A percentile compares a stretch with the other conserved stretches of the same genome.
These are phyloP conservation scores for Cichlasoma orientale DNA, from an alignment of 2,797 vertebrate genomes.

Conservation along the genomic window DNA sequence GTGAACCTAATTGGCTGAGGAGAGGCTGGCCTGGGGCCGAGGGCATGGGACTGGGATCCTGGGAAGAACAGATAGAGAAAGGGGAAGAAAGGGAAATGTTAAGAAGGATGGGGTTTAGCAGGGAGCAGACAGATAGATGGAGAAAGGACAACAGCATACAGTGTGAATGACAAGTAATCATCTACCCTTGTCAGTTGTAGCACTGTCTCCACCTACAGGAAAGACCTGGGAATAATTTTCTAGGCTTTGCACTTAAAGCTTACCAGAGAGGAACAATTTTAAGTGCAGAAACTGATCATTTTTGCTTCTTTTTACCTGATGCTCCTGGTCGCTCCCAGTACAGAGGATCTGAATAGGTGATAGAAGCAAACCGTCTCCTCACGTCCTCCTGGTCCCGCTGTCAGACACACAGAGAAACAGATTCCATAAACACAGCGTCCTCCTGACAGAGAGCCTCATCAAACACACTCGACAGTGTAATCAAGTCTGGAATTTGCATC, in stretches of 20 bases:
- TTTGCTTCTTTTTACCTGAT: conserved; percentile 55
- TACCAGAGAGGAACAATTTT: not conserved
- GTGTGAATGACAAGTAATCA: conserved; percentile 17
- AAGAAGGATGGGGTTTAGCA: not conserved
- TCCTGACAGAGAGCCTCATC: not conserved
- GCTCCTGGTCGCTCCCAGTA: conserved; percentile 74
- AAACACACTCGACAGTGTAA: conserved; percentile 5
- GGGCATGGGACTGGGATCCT: conserved; percentile 64
- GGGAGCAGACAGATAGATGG: conserved; percentile 8
- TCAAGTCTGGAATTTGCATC: conserved; percentile 5
- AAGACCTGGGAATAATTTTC: not conserved
- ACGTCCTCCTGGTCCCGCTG: conserved; percentile 90
- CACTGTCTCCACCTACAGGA: conserved; percentile 73
- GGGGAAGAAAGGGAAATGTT: not conserved
- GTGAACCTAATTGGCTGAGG: conserved; percentile 88
- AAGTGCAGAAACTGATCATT: not conserved
- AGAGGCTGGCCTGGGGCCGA: conserved; percentile 70
- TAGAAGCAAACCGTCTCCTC: conserved; percentile 85
- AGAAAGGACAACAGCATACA: conserved; percentile 6
- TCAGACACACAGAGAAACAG: conserved; percentile 17
- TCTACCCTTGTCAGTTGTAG: not conserved
- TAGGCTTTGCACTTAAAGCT: not conserved
- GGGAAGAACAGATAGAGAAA: conserved; percentile 48
- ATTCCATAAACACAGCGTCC: not conserved
- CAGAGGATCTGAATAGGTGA: conserved; percentile 85